phyloP scores from a whole-genome alignment of 2,797 vertebrate genomes.

The Syngnathus acus region DNA sequence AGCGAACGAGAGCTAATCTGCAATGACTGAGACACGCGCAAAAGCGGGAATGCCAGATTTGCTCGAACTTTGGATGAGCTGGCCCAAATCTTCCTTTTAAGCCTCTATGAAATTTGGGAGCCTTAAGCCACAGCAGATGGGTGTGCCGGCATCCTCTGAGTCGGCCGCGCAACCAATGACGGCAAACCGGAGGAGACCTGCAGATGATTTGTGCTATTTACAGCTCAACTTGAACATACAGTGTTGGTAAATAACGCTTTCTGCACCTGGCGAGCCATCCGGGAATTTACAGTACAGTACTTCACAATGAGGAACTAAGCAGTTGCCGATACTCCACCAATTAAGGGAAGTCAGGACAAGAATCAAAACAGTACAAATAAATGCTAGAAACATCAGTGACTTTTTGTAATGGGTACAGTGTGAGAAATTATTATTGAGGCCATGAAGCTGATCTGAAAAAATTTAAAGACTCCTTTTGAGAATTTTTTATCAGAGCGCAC shows the following conservation, averaged over 20 bases:
- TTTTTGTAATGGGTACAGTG: conserved; percentile 15
- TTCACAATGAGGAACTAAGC: conserved; percentile 56
- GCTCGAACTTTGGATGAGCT: conserved; percentile 23
- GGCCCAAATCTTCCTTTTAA: conserved; percentile 24
- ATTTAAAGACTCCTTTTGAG: conserved; percentile 40
- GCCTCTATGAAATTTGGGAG: conserved; percentile 15
- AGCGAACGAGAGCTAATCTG: conserved; percentile 3
- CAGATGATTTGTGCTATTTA: conserved; percentile 48
- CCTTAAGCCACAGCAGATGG: conserved; percentile 31
- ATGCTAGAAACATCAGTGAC: conserved; percentile 40
- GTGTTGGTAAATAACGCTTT: conserved; percentile 47
- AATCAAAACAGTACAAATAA: conserved; percentile 58
- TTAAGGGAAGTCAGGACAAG: conserved; percentile 51
- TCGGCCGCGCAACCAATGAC: conserved; percentile 23
- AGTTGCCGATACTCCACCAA: conserved; percentile 54
- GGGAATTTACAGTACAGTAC: conserved; percentile 61
- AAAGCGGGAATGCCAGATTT: conserved; percentile 27
- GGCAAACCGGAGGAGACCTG: conserved; percentile 12
- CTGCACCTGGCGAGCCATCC: conserved; percentile 38
- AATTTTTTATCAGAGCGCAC: conserved; percentile 25
- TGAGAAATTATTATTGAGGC: conserved; percentile 17
- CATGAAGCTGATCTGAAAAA: conserved; percentile 30
- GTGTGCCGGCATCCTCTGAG: conserved; percentile 17
- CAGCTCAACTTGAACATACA: conserved; percentile 45
- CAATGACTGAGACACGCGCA: conserved; percentile 9